Conservation (phyloP, 2,888 invertebrate species). For the Pardosa pseudoannulata region DNA sequence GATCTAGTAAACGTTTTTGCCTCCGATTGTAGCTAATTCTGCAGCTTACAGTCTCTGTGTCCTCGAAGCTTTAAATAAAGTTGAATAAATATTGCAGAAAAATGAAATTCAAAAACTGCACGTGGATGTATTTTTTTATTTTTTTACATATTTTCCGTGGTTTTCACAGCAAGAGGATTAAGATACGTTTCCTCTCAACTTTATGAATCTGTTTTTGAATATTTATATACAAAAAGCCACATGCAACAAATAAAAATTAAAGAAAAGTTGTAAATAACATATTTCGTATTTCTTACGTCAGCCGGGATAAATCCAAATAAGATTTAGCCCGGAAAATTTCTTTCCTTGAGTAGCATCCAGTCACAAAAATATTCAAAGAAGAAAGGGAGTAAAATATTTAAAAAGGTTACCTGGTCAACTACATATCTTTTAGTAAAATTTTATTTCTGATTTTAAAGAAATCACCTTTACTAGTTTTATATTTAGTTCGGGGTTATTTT, state of each 20-base stretch:
- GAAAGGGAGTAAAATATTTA: background rate
- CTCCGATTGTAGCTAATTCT: too few species aligned
- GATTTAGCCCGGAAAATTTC: too few species aligned
- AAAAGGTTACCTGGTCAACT: background rate
- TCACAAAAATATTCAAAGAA: background rate
- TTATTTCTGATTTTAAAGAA: background rate
- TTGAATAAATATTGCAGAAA: too few species aligned
- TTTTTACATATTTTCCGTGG: too few species aligned
- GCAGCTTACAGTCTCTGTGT: too few species aligned
- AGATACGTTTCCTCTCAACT: too few species aligned
- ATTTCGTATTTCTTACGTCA: background rate
- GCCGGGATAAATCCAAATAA: background rate
- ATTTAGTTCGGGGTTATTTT: background rate
- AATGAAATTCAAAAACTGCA: too few species aligned
- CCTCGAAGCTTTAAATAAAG: too few species aligned
- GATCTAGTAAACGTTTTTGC: too few species aligned
- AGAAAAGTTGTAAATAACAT: background rate
- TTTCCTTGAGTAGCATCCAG: background rate
- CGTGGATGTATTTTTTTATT: too few species aligned
- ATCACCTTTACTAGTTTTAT: background rate
- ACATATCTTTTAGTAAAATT: background rate
- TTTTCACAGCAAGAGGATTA: too few species aligned
- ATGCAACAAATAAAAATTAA: background rate
- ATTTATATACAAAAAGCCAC: background rate
- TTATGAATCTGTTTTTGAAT: too few species aligned